Conservation (phyloP, 2,888 invertebrate genomes). For the Xylophagus ater region DNA sequence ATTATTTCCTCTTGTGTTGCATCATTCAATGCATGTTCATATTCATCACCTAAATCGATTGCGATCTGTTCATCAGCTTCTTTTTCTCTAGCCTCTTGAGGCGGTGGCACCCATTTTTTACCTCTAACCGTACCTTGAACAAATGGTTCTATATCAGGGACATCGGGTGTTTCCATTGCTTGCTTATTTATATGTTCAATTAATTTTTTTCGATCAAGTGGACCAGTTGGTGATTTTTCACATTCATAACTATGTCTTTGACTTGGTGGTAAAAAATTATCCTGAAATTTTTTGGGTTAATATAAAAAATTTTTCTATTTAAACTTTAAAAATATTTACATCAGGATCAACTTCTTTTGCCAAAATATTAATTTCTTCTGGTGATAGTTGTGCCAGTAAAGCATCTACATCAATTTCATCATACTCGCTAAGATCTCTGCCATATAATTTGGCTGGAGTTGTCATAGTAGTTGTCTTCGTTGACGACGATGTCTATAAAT, state of each 20-base stretch:
- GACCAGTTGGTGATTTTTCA: conserved; percentile 89
- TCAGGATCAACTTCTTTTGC: conserved; percentile 99
- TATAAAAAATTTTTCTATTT: background rate
- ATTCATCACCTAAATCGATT: conserved; percentile 88
- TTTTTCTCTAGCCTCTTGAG: conserved; percentile 56
- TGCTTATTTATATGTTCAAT: conserved; percentile 96
- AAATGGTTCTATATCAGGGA: conserved; percentile 90
- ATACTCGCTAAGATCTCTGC: conserved; percentile 79
- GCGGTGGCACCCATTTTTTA: conserved; percentile 81
- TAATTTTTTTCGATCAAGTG: conserved; percentile 86
- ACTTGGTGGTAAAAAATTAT: conserved; percentile 90
- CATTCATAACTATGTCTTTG: conserved; percentile 95
- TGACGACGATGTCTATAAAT: conserved; percentile 71
- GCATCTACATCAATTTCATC: conserved; percentile 96
- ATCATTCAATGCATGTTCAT: conserved; percentile 75
- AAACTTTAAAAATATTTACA: conserved; percentile 52
- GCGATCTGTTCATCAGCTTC: conserved; percentile 86
- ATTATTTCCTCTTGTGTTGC: conserved; percentile 96
- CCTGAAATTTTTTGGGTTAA: conserved; percentile 49
- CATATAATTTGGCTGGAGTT: conserved; percentile 79
- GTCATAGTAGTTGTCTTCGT: conserved; percentile 85
- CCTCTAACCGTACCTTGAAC: conserved; percentile 85
- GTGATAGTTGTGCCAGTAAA: conserved; percentile 79
- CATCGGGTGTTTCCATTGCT: conserved; percentile 95
- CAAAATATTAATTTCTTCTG: conserved; percentile 92